Evolutionary conservation across 2,113 vertebrate species (phyloP), one percentile per base, ranked within the genome.

Genomic region (Gadus macrocephalus): DNA sequence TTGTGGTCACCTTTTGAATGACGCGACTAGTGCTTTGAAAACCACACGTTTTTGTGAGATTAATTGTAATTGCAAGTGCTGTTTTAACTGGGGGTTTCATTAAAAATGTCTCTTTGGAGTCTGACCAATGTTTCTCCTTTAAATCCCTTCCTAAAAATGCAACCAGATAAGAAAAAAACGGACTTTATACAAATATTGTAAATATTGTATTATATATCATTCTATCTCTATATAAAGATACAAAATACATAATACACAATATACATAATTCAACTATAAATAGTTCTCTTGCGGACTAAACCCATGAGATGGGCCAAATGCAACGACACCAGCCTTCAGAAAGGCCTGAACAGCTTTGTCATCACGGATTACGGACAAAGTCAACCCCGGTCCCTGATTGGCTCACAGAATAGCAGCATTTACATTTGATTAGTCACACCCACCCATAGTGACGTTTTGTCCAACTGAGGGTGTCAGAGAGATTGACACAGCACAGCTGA

Each of bases 391-490:
- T 49, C 35, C 89, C n/a, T 58, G 15, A 16, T 58, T 58, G 15
- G 55, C 42, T 49, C 42, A 49, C 42, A 49, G 42, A 49, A 14
- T 16, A 58, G 55, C 55, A 88, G 90, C 86, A 93, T 93, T 93
- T 92, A 91, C 92, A 93, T 94, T 90, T 90, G 88, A 93, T 94
- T 94, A 92, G 90, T 89, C 89, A 91, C 91, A 90, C 89, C 89
- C 78, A 16, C 87, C 89, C 92, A 91, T 89, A 91, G 92, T 92
- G 90, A 91, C 90, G 88, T 91, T 93, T 94, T 92, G 93, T 92
- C 91, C 85, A 90, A 93, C 92, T 93, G 93, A 93, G 93, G 92
- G 93, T 92, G 88, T 93, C 92, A 92, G 91, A 90, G 90, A 92
- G 91, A 93, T 93, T 93, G 92, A 90, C 92, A 91, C 82, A 90